Evolutionary conservation across 2,888 invertebrate genomes (phyloP).

Genomic region (Sphaerophoria rueppellii): DNA sequence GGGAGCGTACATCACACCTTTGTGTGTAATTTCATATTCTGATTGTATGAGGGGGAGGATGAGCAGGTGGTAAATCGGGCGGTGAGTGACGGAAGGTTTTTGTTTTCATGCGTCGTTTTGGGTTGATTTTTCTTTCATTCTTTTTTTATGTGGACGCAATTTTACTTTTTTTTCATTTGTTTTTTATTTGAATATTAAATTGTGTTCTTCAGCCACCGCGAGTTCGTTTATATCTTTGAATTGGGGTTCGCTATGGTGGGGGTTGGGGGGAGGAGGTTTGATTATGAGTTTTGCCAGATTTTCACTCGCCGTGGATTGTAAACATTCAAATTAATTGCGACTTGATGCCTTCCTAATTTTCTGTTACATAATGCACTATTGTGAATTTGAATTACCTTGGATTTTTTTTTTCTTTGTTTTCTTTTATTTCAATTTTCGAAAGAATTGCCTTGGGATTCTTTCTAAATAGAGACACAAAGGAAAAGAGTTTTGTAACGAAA

Average conservation of each 20-base stretch:
- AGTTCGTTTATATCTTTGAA: constrained; percentile 44
- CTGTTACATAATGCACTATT: constrained; percentile 49
- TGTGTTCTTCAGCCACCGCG: constrained; percentile 47
- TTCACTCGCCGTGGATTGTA: constrained; percentile 42
- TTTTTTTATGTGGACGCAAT: constrained; percentile 36
- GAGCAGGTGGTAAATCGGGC: not conserved
- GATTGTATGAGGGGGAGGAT: not conserved
- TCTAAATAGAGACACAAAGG: not conserved
- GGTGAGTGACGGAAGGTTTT: not conserved
- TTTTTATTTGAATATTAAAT: constrained; percentile 66
- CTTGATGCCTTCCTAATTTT: constrained; percentile 55
- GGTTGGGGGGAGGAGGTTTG: constrained; percentile 18
- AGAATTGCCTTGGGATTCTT: constrained; percentile 27
- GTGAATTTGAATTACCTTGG: constrained; percentile 42
- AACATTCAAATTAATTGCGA: constrained; percentile 72
- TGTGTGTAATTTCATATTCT: constrained; percentile 57
- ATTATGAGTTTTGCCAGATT: no score
- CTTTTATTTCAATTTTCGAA: not conserved
- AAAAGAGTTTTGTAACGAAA: constrained; percentile 13
- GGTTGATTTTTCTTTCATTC: constrained; percentile 45
- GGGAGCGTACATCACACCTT: constrained; percentile 66
- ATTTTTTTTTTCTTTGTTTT: constrained; percentile 26
- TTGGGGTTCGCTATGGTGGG: constrained; percentile 12
- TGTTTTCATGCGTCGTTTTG: constrained; percentile 38
- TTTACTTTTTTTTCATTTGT: constrained; percentile 28